Conservation (phyloP, 2,888 invertebrate genomes). For the Eubasilissa splendida region DNA sequence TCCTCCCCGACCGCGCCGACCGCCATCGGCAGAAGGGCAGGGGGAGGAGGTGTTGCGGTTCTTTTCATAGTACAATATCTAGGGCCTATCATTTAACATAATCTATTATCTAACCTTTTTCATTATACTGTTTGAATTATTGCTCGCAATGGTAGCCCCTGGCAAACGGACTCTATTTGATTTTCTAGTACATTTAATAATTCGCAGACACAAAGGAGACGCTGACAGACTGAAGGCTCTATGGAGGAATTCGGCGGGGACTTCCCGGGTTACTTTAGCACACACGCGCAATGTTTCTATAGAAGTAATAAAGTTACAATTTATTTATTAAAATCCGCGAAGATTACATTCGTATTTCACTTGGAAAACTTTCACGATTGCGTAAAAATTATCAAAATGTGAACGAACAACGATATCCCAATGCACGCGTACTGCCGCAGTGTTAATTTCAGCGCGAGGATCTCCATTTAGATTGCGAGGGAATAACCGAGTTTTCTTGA, state of each 20-base stretch:
- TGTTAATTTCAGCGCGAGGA: slow-evolving; percentile 39
- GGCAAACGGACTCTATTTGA: slow-evolving; percentile 46
- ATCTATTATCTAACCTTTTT: slow-evolving; percentile 49
- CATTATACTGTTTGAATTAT: slow-evolving; percentile 48
- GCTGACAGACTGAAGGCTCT: not conserved
- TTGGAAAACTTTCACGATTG: not conserved
- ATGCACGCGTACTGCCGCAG: slow-evolving; percentile 11
- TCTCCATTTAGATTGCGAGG: slow-evolving; percentile 44
- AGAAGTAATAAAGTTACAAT: too few species aligned
- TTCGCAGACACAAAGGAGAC: slow-evolving; percentile 42
- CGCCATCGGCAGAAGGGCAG: not conserved
- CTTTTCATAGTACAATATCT: slow-evolving; percentile 42
- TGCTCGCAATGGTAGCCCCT: slow-evolving; percentile 34
- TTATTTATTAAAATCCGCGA: too few species aligned
- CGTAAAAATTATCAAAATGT: not conserved
- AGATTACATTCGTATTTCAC: not conserved
- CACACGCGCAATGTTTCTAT: too few species aligned
- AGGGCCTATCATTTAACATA: slow-evolving; percentile 47
- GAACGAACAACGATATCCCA: not conserved
- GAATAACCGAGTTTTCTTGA: slow-evolving; percentile 38
- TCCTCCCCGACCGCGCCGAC: slow-evolving; percentile 9
- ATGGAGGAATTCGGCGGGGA: not conserved
- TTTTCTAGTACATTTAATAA: slow-evolving; percentile 51
- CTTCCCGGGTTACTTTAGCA: not conserved
- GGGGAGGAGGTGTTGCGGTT: slow-evolving; percentile 44